Evolutionary conservation across 2,888 invertebrate genomes (phyloP).

Genomic region (Panopea generosa): DNA sequence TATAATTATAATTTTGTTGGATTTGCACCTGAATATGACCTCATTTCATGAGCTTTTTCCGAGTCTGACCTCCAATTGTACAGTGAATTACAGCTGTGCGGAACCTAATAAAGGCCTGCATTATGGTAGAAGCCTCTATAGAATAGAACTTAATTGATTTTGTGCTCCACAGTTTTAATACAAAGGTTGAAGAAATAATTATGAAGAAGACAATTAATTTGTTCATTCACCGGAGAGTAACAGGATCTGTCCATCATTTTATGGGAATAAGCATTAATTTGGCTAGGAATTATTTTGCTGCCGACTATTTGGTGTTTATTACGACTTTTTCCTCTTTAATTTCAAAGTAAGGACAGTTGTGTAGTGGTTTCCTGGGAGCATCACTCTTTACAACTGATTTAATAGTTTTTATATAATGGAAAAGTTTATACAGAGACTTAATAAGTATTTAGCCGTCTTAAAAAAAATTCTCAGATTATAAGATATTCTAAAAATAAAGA

Average conservation of each 20-base stretch:
- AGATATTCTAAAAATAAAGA: too few relatives aligned
- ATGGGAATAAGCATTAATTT: conserved; percentile 45
- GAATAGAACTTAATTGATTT: conserved; percentile 60
- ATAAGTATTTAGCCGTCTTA: too few relatives aligned
- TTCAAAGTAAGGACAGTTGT: too few relatives aligned
- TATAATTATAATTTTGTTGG: too few relatives aligned
- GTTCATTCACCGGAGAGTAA: conserved; percentile 39
- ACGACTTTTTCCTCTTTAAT: not conserved
- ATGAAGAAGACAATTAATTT: conserved; percentile 58
- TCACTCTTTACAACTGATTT: too few relatives aligned
- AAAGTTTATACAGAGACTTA: too few relatives aligned
- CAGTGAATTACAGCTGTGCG: not conserved
- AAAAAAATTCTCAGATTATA: too few relatives aligned
- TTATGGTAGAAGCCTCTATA: conserved; percentile 44
- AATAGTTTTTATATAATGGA: too few relatives aligned
- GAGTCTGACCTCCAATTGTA: too few relatives aligned
- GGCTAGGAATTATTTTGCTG: conserved; percentile 14
- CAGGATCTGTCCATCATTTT: conserved; percentile 28
- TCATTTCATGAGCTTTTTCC: too few relatives aligned
- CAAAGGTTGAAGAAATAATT: conserved; percentile 58
- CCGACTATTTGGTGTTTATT: conserved; percentile 20
- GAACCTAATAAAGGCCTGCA: conserved; percentile 30
- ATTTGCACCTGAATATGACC: too few relatives aligned
- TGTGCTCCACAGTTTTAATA: conserved; percentile 57
- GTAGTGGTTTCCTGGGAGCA: too few relatives aligned